A percentile compares a stretch with the other conserved stretches of the same genome.
Conservation (phyloP, 2,888 invertebrate species). For the Melinaea marsaeus region DNA sequence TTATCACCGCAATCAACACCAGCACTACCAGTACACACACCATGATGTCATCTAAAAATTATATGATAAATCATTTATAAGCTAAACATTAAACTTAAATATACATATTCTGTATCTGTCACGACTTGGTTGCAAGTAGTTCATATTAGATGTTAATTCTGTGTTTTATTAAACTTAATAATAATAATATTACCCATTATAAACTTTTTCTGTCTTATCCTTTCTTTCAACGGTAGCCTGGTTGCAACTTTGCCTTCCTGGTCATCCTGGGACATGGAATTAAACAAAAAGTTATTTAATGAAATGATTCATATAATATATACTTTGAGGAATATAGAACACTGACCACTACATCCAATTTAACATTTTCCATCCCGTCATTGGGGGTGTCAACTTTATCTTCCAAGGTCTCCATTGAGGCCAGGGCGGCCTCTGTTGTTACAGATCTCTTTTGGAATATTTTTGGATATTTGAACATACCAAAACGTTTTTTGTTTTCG, state of each 20-base stretch:
- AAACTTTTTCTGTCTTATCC: conserved; percentile 81
- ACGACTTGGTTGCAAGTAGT: too few species aligned
- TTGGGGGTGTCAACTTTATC: conserved; percentile 84
- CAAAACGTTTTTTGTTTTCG: conserved; percentile 37
- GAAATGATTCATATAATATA: not conserved
- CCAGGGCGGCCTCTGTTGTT: conserved; percentile 83
- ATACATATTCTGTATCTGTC: too few species aligned
- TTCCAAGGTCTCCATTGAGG: conserved; percentile 89
- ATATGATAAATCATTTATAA: not conserved
- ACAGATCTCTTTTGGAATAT: conserved; percentile 77
- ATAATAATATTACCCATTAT: conserved; percentile 71
- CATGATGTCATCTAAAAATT: conserved; percentile 71
- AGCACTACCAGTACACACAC: conserved; percentile 78
- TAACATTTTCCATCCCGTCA: conserved; percentile 86
- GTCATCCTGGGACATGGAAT: conserved; percentile 58
- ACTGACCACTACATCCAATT: conserved; percentile 73
- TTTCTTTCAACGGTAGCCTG: conserved; percentile 76
- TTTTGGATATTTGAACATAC: conserved; percentile 63
- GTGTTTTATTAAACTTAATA: not conserved
- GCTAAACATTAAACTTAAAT: too few species aligned
- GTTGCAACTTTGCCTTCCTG: conserved; percentile 75
- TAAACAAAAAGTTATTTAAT: not conserved
- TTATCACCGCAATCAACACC: conserved; percentile 80
- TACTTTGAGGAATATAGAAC: conserved; percentile 44
- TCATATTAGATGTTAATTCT: too few species aligned